Percentiles rank a stretch among this genome's conserved stretches.
Conservation (phyloP, 37 sponge, comb jelly and placozoan species). For the Hormiphora californensis region DNA sequence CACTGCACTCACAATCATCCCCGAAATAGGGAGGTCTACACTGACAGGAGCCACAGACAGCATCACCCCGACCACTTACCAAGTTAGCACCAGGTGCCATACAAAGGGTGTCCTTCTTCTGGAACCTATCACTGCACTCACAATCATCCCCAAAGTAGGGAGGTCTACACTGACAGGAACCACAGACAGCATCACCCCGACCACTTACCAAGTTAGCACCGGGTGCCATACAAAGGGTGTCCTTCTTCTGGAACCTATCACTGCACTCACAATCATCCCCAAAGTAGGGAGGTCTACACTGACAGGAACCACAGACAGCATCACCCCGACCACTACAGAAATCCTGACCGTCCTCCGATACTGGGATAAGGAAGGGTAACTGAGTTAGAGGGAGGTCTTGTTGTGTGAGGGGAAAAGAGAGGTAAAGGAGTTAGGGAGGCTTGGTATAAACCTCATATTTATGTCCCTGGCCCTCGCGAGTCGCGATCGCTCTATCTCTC, state of each 20-base stretch:
- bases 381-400: too few species aligned
- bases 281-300: conserved; percentile 34
- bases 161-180: background rate
- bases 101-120: conserved; percentile 32
- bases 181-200: background rate
- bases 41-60: background rate
- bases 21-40: conserved; percentile 40
- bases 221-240: conserved; percentile 8
- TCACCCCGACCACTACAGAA: too few species aligned
- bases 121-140: conserved; percentile 27
- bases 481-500: too few species aligned
- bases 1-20: conserved; percentile 14
- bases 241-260: conserved; percentile 24
- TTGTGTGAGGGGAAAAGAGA: too few species aligned
- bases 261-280: conserved; percentile 35
- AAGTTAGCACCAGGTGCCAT: background rate
- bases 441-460: too few species aligned
- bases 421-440: too few species aligned
- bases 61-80: background rate
- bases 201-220: too few species aligned
- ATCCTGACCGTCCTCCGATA: too few species aligned
- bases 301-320: background rate
- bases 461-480: too few species aligned
- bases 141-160: conserved; percentile 37
- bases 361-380: too few species aligned